Conservation (phyloP, 2,113 vertebrate genomes). For the Amia ocellicauda region DNA sequence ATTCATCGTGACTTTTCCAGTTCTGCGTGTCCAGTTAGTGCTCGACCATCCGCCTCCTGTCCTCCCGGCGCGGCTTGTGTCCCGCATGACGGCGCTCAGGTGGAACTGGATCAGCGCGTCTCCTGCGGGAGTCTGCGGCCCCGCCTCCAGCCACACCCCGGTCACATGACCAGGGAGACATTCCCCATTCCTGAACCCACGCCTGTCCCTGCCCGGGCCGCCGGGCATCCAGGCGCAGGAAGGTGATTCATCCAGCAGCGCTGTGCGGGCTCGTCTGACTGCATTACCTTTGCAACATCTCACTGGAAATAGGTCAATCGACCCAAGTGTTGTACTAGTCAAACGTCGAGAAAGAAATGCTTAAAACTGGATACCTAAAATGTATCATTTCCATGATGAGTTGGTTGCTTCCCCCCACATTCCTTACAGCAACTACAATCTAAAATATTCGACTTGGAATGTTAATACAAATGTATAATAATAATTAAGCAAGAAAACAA, state of each 20-base stretch:
- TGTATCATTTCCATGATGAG: too few relatives aligned
- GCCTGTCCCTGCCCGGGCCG: not conserved
- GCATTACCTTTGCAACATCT: not conserved
- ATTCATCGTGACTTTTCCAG: too few relatives aligned
- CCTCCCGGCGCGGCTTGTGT: too few relatives aligned
- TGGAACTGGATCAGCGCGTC: not conserved
- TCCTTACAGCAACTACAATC: too few relatives aligned
- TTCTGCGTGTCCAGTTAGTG: too few relatives aligned
- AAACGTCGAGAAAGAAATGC: not conserved
- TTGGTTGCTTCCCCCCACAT: too few relatives aligned
- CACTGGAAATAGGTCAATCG: not conserved
- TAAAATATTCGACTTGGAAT: too few relatives aligned
- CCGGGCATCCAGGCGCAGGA: not conserved
- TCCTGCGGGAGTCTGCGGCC: conserved; percentile 15
- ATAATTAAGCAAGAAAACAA: too few relatives aligned
- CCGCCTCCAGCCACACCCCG: conserved; percentile 28
- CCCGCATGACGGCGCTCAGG: conserved; percentile 5
- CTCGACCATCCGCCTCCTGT: too few relatives aligned
- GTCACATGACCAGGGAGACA: conserved; percentile 28
- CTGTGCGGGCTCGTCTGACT: not conserved
- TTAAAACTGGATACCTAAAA: too few relatives aligned
- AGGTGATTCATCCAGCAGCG: not conserved
- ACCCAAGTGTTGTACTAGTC: not conserved
- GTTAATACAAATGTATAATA: too few relatives aligned
- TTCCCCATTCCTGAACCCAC: not conserved